These are phyloP conservation scores for Paradisaea rubra DNA, from an alignment of 2,113 vertebrate genomes.

Conservation along the genomic window DNA sequence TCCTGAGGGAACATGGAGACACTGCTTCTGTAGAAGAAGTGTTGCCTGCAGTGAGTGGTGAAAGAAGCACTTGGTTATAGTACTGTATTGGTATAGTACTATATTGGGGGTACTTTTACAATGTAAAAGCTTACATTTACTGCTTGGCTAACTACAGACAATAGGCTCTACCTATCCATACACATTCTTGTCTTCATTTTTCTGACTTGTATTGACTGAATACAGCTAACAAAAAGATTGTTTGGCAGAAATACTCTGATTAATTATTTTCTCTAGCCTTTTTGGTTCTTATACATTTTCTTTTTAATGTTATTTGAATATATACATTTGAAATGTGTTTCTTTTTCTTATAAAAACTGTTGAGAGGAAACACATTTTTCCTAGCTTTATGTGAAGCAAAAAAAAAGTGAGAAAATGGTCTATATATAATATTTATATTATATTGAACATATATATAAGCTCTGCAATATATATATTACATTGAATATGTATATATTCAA, in stretches of 20 bases:
- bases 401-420: not conserved
- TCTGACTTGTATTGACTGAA: not conserved
- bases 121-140: not conserved
- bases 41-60: not conserved
- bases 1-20: not conserved
- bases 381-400: not conserved
- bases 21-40: not conserved
- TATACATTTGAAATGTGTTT: not conserved
- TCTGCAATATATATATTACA: not conserved
- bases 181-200: not conserved
- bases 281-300: not conserved
- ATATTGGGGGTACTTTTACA: no score
- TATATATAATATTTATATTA: not conserved
- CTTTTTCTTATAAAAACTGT: not conserved
- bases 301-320: not conserved
- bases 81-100: not conserved
- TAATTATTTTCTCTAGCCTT: not conserved
- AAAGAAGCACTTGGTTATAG: not conserved
- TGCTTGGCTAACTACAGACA: not conserved
- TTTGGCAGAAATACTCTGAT: not conserved
- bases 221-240: not conserved
- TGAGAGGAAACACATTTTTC: not conserved
- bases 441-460: not conserved
- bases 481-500: not conserved
- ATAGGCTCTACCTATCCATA: not conserved